A percentile compares a stretch with the other conserved stretches of the same genome.
Conservation (phyloP, 2,888 invertebrate species). For the Xylocampa areola region DNA sequence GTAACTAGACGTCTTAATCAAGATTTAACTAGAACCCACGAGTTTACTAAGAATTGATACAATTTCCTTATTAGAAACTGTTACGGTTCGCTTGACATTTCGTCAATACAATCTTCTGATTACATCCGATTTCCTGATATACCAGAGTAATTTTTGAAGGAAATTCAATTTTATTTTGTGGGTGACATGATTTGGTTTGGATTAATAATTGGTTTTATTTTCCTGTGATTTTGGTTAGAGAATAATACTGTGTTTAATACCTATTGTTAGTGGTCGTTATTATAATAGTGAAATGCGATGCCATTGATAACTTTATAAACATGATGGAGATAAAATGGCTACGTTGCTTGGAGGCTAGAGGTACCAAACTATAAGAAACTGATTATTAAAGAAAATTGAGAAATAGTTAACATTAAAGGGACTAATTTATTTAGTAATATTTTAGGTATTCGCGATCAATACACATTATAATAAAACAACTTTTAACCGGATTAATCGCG, state of each 20-base stretch:
- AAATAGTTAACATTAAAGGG: too few relatives aligned
- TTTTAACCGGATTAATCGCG: too few relatives aligned
- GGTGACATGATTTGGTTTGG: background rate
- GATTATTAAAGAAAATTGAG: too few relatives aligned
- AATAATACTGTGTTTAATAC: conserved; percentile 1
- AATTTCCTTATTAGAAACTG: conserved; percentile 53
- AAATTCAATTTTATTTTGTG: conserved; percentile 7
- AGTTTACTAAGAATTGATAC: conserved; percentile 32
- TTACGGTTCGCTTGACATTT: conserved; percentile 35
- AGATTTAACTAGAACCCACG: conserved; percentile 26
- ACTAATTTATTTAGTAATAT: too few relatives aligned
- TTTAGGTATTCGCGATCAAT: too few relatives aligned
- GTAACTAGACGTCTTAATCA: conserved; percentile 27
- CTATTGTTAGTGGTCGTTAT: conserved; percentile 1
- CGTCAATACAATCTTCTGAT: conserved; percentile 40
- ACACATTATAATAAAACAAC: too few relatives aligned
- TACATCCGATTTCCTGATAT: conserved; percentile 4
- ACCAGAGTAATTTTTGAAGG: background rate
- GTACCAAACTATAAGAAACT: too few relatives aligned
- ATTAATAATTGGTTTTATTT: background rate
- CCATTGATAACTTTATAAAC: too few relatives aligned
- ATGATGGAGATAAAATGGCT: too few relatives aligned
- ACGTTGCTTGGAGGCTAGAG: too few relatives aligned
- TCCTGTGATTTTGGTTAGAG: conserved; percentile 1
- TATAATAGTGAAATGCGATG: conserved; percentile 1